Base-by-base conservation (phyloP, 2,113 vertebrate species). In the Hyperoodon ampullatus region DNA sequence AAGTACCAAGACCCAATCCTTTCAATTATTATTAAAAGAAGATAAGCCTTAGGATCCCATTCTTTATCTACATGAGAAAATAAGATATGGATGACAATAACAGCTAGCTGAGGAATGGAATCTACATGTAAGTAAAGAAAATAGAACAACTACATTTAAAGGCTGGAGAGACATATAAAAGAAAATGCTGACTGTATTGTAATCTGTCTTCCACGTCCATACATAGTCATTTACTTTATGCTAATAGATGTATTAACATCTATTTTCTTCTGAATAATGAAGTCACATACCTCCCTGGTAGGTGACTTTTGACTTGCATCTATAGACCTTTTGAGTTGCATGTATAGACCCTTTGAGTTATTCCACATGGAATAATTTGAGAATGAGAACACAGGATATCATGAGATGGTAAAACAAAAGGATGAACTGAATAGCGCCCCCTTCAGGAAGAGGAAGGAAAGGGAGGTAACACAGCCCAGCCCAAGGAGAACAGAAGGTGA, bases 201-300 rank as follows among this genome's bases (percentile, higher is more conserved):
- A 75, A 47, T 75, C 8, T 39, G 7, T 30, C 5, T 12, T 4
- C 8, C 1, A 47, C 2, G 2, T 4, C 28, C 7, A 5, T 11
- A 6, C 24, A 28, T 15, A 26, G 39, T 8, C 55, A n/a, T 61
- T 65, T 24, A 39, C 14, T 30, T 70, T 13, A 30, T 47, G 24
- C 42, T 68, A 55, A 61, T 66, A 53, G 15, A 16, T 80, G 39
- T 71, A 9, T 75, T 66, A 66, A 70, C n/a, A 23, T 26, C 14
- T 84, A 28, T 39, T 74, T 84, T 88, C 30, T 85, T 93, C 26
- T 81, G 47, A 90, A 53, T 35, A 26, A 33, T 80, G 28, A 92
- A 66, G 30, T 58, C 5, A 13, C 6, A 47, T n/a, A 15, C 35
- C 5, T 81, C 24, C 12, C 16, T 47, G 18, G 50, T 55, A 24